Conservation (phyloP, 2,113 vertebrate species). For the Dendrocopos noguchii region DNA sequence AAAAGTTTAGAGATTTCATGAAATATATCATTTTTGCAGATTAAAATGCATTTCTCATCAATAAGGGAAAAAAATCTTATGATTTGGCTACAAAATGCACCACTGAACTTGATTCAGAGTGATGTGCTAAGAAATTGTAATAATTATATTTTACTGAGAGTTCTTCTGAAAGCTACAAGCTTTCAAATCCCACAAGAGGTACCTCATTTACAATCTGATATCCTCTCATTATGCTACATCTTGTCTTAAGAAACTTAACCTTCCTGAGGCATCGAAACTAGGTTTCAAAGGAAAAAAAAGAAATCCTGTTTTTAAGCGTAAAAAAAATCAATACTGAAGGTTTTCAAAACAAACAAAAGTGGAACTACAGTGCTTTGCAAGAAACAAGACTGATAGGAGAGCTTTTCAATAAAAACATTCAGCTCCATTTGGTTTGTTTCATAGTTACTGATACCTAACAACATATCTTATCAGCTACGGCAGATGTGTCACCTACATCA, state of each 20-base stretch:
- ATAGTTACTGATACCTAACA: background rate
- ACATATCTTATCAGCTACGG: background rate
- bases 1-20: background rate
- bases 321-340: background rate
- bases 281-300: background rate
- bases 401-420: background rate
- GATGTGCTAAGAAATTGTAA: slow-evolving; percentile 20
- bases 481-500: background rate
- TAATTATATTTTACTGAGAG: slow-evolving; percentile 6
- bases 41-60: slow-evolving; percentile 24
- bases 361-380: background rate
- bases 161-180: slow-evolving; percentile 21
- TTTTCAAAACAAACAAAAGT: background rate
- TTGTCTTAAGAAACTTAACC: slow-evolving; percentile 17
- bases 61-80: background rate
- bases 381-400: background rate
- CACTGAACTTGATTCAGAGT: background rate
- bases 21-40: background rate
- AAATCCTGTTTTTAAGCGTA: background rate
- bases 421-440: background rate
- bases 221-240: slow-evolving; percentile 1
- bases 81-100: slow-evolving; percentile 17
- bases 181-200: slow-evolving; percentile 32
- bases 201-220: slow-evolving; percentile 6
- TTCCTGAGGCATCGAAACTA: background rate